Percentiles rank a stretch among this genome's conserved stretches.
These are phyloP conservation scores for Heteractis magnifica DNA, from an alignment of 92 coral and sea anemone species.

Conservation along the genomic window DNA sequence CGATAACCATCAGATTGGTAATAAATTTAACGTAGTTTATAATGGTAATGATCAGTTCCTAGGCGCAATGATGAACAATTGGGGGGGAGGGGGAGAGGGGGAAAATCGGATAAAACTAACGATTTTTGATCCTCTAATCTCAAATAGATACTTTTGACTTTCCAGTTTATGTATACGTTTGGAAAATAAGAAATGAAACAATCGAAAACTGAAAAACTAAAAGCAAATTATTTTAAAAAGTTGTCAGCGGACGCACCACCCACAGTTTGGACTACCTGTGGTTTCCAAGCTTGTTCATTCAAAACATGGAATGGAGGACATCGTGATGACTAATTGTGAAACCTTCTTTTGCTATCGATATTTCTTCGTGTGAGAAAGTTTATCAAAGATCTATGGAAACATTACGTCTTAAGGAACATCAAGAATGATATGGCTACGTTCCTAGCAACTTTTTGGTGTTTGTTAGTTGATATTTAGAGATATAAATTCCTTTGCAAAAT, in stretches of 20 bases:
- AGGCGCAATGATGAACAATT: too few species aligned
- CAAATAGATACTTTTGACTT: not conserved
- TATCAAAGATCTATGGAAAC: not conserved
- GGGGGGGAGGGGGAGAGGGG: not conserved
- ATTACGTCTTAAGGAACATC: not conserved
- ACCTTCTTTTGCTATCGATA: not conserved
- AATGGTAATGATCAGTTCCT: not conserved
- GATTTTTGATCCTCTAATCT: not conserved
- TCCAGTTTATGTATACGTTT: not conserved
- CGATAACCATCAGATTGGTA: too few species aligned
- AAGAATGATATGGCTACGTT: not conserved
- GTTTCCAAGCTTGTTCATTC: not conserved
- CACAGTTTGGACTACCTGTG: not conserved
- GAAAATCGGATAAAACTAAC: not conserved
- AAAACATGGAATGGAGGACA: not conserved
- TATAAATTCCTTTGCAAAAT: not conserved
- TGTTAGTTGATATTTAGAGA: not conserved
- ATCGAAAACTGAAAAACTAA: not conserved
- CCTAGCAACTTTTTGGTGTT: not conserved
- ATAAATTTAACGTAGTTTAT: too few species aligned
- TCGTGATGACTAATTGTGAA: not conserved
- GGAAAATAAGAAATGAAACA: not conserved
- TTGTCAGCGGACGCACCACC: not conserved
- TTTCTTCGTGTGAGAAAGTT: not conserved
- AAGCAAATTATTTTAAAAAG: not conserved